Percentiles rank a stretch among this genome's conserved stretches.
phyloP scores from a whole-genome alignment of 2,797 vertebrate genomes.

The Champsocephalus esox region DNA sequence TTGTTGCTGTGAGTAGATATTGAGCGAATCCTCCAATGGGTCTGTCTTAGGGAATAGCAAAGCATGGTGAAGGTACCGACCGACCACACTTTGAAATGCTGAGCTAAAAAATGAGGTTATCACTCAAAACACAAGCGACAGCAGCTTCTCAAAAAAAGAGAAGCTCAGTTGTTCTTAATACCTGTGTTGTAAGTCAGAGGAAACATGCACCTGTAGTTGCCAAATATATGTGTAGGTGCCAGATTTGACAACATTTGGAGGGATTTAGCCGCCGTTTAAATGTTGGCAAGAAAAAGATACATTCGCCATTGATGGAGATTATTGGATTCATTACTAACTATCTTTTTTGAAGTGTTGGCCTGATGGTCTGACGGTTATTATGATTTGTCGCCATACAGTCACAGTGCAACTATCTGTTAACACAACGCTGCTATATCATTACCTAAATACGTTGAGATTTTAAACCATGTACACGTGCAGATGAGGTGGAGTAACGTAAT shows the following conservation, averaged over 20 bases:
- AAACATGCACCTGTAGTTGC: neutral
- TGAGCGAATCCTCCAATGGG: constrained; percentile 21
- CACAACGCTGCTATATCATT: neutral
- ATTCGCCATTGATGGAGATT: neutral
- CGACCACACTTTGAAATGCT: constrained; percentile 37
- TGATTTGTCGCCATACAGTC: neutral
- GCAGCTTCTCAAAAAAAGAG: constrained; percentile 7
- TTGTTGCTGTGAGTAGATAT: constrained; percentile 27
- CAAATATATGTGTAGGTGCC: constrained; percentile 4
- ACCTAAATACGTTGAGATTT: neutral
- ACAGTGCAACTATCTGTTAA: neutral
- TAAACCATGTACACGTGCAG: neutral
- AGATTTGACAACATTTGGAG: neutral
- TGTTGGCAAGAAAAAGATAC: neutral
- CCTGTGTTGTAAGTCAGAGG: constrained; percentile 10
- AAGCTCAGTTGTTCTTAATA: constrained; percentile 8
- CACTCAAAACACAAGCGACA: constrained; percentile 38
- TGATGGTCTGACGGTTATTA: neutral
- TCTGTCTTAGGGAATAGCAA: constrained; percentile 20
- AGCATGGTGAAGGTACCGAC: constrained; percentile 23
- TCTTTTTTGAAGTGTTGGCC: neutral
- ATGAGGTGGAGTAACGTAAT: neutral
- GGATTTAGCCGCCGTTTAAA: neutral
- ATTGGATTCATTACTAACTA: neutral
- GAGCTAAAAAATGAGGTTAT: constrained; percentile 48